Conservation (phyloP, 2,888 invertebrate genomes). For the Apotomis turbidana region DNA sequence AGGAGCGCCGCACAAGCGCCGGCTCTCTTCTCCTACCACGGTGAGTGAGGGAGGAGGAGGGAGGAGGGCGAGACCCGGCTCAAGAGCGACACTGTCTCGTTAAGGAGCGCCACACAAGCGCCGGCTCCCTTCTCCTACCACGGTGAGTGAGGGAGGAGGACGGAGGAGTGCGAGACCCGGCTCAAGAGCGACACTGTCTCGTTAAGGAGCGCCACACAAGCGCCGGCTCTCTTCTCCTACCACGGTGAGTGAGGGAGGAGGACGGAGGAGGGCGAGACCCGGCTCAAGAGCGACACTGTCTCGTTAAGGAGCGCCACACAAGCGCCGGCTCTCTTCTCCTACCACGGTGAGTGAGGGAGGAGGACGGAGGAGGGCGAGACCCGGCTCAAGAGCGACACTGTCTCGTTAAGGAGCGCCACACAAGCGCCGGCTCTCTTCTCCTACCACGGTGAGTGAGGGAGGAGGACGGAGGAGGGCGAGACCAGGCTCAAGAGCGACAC, state of each 20-base stretch:
- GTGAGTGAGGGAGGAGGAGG: neutral
- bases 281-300: slow-evolving; percentile 76
- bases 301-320: too few relatives aligned
- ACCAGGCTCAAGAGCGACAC: too few relatives aligned
- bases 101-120: too few relatives aligned
- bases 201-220: too few relatives aligned
- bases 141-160: neutral
- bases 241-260: slow-evolving; percentile 59
- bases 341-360: neutral
- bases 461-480: neutral
- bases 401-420: too few relatives aligned
- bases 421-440: neutral
- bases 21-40: neutral
- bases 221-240: too few relatives aligned
- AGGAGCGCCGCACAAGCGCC: too few relatives aligned
- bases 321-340: neutral
- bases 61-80: too few relatives aligned
- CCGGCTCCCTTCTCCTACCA: neutral
- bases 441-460: neutral
- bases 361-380: neutral
- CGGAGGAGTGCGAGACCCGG: too few relatives aligned
- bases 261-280: slow-evolving; percentile 87
- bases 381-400: too few relatives aligned
- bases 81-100: too few relatives aligned
- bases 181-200: too few relatives aligned